Evolutionary conservation across 2,113 vertebrate species (phyloP).

Genomic region (Peromyscus polionotus): DNA sequence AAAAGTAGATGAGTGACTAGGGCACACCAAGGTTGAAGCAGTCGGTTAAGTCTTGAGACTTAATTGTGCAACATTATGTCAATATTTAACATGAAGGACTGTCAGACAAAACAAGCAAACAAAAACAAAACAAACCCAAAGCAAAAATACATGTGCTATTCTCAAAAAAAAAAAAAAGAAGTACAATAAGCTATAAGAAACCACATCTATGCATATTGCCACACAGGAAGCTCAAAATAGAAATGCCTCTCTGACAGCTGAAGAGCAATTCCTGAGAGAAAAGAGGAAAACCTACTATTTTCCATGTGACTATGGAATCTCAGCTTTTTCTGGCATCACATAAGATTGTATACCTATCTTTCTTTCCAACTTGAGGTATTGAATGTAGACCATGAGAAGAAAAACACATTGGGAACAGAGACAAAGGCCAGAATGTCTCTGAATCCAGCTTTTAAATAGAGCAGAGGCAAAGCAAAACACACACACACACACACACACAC

Average conservation of each 20-base stretch:
- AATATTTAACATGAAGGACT: slow-evolving; percentile 49
- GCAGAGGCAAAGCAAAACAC: neutral
- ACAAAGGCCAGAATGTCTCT: neutral
- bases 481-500: neutral
- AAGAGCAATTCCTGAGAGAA: slow-evolving; percentile 1
- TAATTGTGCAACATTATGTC: slow-evolving; percentile 24
- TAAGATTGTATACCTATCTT: neutral
- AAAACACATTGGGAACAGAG: neutral
- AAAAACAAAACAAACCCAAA: neutral
- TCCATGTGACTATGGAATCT: neutral
- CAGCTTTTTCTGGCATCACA: neutral
- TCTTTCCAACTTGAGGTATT: slow-evolving; percentile 18
- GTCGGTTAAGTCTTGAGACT: slow-evolving; percentile 63
- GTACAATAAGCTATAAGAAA: slow-evolving; percentile 29
- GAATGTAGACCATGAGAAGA: neutral
- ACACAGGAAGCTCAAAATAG: neutral
- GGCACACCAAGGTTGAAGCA: slow-evolving; percentile 41
- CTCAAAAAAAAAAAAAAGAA: neutral
- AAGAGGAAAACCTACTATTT: slow-evolving; percentile 11
- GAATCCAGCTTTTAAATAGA: slow-evolving; percentile 21
- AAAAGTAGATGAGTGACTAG: slow-evolving; percentile 32
- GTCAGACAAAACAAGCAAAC: neutral
- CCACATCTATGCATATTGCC: neutral
- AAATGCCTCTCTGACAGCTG: neutral
- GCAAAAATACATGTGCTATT: neutral